Conservation (phyloP, 2,113 vertebrate genomes). For the Trochalopteron elliotii region DNA sequence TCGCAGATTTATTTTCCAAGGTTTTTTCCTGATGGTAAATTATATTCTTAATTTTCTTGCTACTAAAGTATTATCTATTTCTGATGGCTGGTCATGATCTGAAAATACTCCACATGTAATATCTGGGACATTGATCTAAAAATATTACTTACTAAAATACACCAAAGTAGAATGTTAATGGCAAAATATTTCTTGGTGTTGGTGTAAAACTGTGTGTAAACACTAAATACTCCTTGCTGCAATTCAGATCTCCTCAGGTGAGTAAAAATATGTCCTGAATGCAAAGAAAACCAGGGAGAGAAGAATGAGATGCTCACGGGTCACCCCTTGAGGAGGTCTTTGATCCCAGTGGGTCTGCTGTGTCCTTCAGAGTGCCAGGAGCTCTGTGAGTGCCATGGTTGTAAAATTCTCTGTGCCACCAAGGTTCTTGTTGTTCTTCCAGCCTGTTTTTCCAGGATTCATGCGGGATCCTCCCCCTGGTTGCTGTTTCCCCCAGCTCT, state of each 20-base stretch:
- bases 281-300: neutral
- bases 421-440: neutral
- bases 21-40: neutral
- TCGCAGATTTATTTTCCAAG: neutral
- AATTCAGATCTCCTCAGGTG: neutral
- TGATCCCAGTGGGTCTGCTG: neutral
- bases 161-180: neutral
- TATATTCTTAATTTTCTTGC: neutral
- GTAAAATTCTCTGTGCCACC: neutral
- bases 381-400: fast-evolving
- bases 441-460: neutral
- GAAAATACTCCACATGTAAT: neutral
- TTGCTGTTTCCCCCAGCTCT: neutral
- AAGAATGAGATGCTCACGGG: fast-evolving
- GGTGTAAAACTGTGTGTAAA: neutral
- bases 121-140: neutral
- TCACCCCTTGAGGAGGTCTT: neutral
- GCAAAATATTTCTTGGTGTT: neutral
- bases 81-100: neutral
- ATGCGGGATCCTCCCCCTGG: neutral
- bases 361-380: neutral
- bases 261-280: neutral
- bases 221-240: neutral
- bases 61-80: neutral
- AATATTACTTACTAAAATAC: neutral